These are phyloP conservation scores for Microtus oregoni DNA, from an alignment of 2,113 vertebrate genomes.

Conservation along the genomic window DNA sequence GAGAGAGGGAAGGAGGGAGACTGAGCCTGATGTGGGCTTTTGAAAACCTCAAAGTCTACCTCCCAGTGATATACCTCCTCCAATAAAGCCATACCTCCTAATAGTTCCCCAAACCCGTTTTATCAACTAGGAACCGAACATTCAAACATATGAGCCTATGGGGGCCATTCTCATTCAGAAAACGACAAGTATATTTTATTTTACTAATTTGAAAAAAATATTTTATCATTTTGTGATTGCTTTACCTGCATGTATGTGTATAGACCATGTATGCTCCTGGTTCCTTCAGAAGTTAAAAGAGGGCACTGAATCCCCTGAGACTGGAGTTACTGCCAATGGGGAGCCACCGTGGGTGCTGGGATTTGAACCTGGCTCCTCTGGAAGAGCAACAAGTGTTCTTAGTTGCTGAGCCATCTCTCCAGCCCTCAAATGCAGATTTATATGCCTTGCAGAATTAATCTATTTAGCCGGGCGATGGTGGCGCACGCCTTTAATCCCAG, in stretches of 20 bases:
- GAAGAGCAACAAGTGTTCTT: not conserved
- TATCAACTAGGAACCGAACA: not conserved
- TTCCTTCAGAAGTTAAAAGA: not conserved
- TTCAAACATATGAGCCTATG: not conserved
- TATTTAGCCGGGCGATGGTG: no score
- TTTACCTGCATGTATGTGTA: not conserved
- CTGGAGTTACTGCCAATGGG: not conserved
- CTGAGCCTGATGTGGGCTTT: not conserved
- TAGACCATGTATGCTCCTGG: no score
- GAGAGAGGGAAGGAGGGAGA: not conserved
- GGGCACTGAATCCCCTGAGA: no score
- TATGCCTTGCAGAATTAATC: constrained; percentile 43
- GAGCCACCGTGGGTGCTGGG: not conserved
- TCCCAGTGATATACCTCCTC: not conserved
- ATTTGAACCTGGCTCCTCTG: not conserved
- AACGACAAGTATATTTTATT: not conserved
- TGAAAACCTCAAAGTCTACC: no score
- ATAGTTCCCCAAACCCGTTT: not conserved
- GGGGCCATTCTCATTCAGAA: not conserved
- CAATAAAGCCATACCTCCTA: not conserved
- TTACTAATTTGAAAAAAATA: not conserved
- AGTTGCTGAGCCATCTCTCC: not conserved
- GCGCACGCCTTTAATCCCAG: no score
- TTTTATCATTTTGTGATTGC: not conserved
- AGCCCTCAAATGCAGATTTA: constrained; percentile 27